phyloP scores from a whole-genome alignment of 2,888 invertebrate genomes.

The Ptilodon capucinus region DNA sequence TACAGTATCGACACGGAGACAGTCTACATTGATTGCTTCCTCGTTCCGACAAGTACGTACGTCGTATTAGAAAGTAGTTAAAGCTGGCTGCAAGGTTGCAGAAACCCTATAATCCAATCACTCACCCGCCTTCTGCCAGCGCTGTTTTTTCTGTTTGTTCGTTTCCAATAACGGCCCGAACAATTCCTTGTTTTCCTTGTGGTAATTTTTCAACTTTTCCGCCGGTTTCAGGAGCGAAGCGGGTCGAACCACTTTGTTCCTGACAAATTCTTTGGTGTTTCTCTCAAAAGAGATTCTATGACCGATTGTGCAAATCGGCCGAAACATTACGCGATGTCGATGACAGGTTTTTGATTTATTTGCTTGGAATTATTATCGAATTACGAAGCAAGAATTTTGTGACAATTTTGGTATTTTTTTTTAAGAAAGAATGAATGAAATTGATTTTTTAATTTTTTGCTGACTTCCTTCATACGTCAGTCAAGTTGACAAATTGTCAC shows the following conservation, averaged over 20 bases:
- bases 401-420: too few relatives aligned
- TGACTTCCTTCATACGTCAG: too few relatives aligned
- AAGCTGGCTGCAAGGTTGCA: constrained; percentile 49
- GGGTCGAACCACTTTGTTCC: constrained; percentile 68
- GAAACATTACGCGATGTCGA: constrained; percentile 57
- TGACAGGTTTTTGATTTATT: background rate
- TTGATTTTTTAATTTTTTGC: too few relatives aligned
- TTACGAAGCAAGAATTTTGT: too few relatives aligned
- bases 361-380: too few relatives aligned
- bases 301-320: constrained; percentile 57
- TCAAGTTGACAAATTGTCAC: too few relatives aligned
- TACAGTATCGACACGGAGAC: constrained; percentile 8
- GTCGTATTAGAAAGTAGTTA: constrained; percentile 43
- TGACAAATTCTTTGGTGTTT: constrained; percentile 56
- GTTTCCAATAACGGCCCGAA: constrained; percentile 79
- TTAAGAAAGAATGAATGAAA: too few relatives aligned
- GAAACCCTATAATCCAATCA: constrained; percentile 44
- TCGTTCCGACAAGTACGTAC: background rate
- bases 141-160: constrained; percentile 67
- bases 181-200: constrained; percentile 75
- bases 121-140: constrained; percentile 64
- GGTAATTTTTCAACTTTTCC: constrained; percentile 69
- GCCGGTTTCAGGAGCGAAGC: constrained; percentile 70
- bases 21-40: constrained; percentile 1
- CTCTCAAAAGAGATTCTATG: constrained; percentile 52